Percentiles rank a stretch among this genome's conserved stretches.
phyloP scores from a whole-genome alignment of 2,888 invertebrate species.

The Leucophora obtusa region DNA sequence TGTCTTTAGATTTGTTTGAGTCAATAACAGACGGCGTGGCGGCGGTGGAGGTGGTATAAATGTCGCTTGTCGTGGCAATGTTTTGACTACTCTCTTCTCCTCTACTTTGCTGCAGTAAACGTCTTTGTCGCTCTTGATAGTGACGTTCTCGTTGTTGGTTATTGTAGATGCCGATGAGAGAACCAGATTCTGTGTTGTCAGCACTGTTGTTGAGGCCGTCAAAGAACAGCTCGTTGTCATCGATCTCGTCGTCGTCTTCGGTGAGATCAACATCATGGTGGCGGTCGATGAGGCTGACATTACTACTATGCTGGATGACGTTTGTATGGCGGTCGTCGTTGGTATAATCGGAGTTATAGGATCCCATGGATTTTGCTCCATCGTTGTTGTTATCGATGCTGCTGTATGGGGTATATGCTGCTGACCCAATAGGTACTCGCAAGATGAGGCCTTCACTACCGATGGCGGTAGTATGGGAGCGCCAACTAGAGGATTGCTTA shows the following conservation, averaged over 20 bases:
- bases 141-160: constrained; percentile 81
- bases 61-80: constrained; percentile 71
- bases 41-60: constrained; percentile 75
- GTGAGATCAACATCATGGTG: constrained; percentile 71
- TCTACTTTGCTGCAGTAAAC: constrained; percentile 66
- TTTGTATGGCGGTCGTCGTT: constrained; percentile 15
- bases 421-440: constrained; percentile 77
- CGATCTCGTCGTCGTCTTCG: constrained; percentile 79
- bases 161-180: constrained; percentile 82
- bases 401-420: constrained; percentile 53
- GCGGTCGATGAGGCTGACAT: constrained; percentile 79
- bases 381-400: neutral
- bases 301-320: constrained; percentile 61
- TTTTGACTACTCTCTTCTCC: constrained; percentile 63
- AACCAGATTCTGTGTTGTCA: constrained; percentile 79
- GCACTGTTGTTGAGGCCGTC: constrained; percentile 70
- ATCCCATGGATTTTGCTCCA: constrained; percentile 16
- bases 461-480: constrained; percentile 61
- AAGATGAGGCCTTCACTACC: constrained; percentile 71
- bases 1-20: constrained; percentile 75
- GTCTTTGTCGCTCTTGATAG: constrained; percentile 71
- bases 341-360: constrained; percentile 4
- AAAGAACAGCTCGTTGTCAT: constrained; percentile 76
- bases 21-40: constrained; percentile 77
- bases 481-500: constrained; percentile 66